These are phyloP conservation scores for Polypedilum pembai DNA, from an alignment of 1,140 invertebrate genomes.

Conservation along the genomic window DNA sequence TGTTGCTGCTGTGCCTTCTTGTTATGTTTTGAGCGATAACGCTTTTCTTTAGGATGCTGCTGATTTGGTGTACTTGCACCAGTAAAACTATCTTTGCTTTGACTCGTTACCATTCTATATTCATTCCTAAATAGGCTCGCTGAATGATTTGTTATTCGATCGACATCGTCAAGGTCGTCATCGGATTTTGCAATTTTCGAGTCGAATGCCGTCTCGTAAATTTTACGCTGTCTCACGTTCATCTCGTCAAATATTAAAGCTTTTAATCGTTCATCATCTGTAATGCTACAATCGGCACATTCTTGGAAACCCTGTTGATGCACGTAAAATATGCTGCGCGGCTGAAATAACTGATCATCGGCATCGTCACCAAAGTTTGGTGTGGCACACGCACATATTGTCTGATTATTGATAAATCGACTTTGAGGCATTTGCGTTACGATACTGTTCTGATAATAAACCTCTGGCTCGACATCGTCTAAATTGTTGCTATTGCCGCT, in stretches of 20 bases:
- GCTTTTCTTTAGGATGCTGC: constrained; percentile 35
- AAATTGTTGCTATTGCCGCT: not conserved
- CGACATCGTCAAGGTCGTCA: constrained; percentile 71
- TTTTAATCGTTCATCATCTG: constrained; percentile 40
- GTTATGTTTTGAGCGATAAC: constrained; percentile 5
- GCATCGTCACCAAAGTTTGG: constrained; percentile 49
- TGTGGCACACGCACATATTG: constrained; percentile 57
- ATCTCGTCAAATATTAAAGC: constrained; percentile 35
- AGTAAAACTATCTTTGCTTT: constrained; percentile 20
- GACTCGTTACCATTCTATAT: constrained; percentile 24
- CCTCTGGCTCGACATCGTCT: constrained; percentile 42
- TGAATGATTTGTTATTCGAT: constrained; percentile 71
- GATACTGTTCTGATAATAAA: constrained; percentile 45
- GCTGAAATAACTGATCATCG: constrained; percentile 52
- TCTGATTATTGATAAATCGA: constrained; percentile 51
- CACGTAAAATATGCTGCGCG: constrained; percentile 54
- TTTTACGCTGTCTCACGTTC: constrained; percentile 51
- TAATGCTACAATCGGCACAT: constrained; percentile 45
- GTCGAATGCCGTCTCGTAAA: constrained; percentile 84
- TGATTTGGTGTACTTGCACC: constrained; percentile 39
- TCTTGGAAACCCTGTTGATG: constrained; percentile 44
- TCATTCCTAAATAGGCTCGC: constrained; percentile 38
- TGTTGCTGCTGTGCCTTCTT: constrained; percentile 5
- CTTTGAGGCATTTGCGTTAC: constrained; percentile 53
- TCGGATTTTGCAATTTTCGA: constrained; percentile 74